Evolutionary conservation across 1,140 invertebrate genomes (phyloP).

Genomic region (Leptestheria dahalacensis): DNA sequence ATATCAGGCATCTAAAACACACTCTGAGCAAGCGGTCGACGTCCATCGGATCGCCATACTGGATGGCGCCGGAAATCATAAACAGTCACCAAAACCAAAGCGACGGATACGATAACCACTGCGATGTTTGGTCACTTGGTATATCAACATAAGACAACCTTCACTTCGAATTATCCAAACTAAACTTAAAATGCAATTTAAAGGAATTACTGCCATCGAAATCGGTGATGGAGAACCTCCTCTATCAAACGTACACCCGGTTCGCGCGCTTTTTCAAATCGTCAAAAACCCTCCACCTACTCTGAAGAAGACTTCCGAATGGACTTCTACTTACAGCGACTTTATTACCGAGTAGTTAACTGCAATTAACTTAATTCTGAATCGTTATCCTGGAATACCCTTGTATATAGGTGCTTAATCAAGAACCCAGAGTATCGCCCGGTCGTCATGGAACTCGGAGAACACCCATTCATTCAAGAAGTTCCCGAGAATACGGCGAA

Average conservation of each 20-base stretch:
- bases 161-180: not conserved
- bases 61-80: constrained; percentile 81
- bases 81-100: constrained; percentile 34
- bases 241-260: constrained; percentile 68
- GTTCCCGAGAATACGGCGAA: constrained; percentile 58
- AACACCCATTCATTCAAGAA: constrained; percentile 67
- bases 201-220: constrained; percentile 73
- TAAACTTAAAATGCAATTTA: not conserved
- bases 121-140: constrained; percentile 82
- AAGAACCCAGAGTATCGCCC: constrained; percentile 83
- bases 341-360: constrained; percentile 56
- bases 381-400: not conserved
- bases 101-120: constrained; percentile 50
- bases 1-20: constrained; percentile 50
- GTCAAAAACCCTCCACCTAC: constrained; percentile 70
- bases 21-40: constrained; percentile 49
- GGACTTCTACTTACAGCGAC: constrained; percentile 62
- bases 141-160: too few relatives aligned
- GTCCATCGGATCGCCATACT: constrained; percentile 72
- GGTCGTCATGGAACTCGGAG: constrained; percentile 61
- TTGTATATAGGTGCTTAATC: constrained; percentile 57
- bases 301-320: constrained; percentile 52
- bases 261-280: constrained; percentile 70
- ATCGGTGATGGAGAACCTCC: constrained; percentile 74
- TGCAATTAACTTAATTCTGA: not conserved